These are phyloP conservation scores for Hybos culiciformis DNA, from an alignment of 2,888 invertebrate species.

Conservation along the genomic window DNA sequence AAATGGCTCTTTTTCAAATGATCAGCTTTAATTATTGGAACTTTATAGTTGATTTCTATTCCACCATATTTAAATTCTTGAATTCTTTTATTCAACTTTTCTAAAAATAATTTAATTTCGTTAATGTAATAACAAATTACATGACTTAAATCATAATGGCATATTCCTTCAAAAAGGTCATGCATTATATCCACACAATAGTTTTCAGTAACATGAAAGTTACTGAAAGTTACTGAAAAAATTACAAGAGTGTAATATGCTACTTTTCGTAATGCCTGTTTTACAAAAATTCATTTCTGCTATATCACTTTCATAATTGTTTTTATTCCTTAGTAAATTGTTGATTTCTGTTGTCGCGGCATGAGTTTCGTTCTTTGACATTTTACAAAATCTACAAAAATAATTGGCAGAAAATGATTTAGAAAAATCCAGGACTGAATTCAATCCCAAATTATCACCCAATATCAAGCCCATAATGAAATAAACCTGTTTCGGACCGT, in stretches of 20 bases:
- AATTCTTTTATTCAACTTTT: slow-evolving; percentile 16
- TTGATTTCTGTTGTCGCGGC: slow-evolving; percentile 12
- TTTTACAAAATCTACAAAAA: slow-evolving; percentile 21
- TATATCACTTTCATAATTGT: slow-evolving; percentile 15
- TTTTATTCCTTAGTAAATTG: slow-evolving; percentile 11
- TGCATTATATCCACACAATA: slow-evolving; percentile 15
- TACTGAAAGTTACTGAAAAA: no score
- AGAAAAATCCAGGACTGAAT: slow-evolving; percentile 10
- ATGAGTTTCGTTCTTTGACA: slow-evolving; percentile 12
- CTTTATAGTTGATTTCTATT: slow-evolving; percentile 16
- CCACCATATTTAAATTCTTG: slow-evolving; percentile 17
- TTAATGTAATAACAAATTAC: slow-evolving; percentile 14
- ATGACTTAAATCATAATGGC: slow-evolving; percentile 15
- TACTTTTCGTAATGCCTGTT: slow-evolving; percentile 18
- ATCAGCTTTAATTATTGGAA: slow-evolving; percentile 12
- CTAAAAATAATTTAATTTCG: slow-evolving; percentile 15
- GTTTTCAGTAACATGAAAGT: slow-evolving; percentile 18
- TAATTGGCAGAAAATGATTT: slow-evolving; percentile 16
- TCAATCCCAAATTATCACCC: slow-evolving; percentile 11
- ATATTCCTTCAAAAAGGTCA: slow-evolving; percentile 18
- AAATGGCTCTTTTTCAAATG: slow-evolving; percentile 10
- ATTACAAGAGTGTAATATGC: slow-evolving; percentile 17
- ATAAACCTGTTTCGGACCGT: slow-evolving; percentile 8
- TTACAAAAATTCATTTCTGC: slow-evolving; percentile 2
- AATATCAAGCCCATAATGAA: slow-evolving; percentile 12